Base-by-base conservation (phyloP, 2,888 invertebrate species). In the Andrena fulva region DNA sequence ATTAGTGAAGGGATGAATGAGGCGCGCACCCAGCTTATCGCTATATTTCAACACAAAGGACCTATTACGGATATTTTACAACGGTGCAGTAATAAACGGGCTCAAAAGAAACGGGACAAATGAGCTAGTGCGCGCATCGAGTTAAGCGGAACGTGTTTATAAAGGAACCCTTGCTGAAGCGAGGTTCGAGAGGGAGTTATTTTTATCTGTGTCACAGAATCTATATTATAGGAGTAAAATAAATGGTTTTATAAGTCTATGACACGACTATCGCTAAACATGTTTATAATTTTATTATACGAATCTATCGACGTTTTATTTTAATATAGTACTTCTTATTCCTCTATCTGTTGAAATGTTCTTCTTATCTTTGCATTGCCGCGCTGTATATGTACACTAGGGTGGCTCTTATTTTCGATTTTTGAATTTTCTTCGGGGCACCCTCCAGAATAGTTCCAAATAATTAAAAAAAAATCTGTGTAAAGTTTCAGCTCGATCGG, bases 1-100 rank as follows among this genome's bases (percentile, higher is more conserved):
- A 97, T 99, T 60, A 97, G 97, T 85, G 99, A 99, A 92, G 98
- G 98, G 84, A 97, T 99, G 94, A 96, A 96, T 83, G 99, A 99
- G 93, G 98, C 98, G 0, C 97, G 97, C 89, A 96, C 96, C 81
- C 98, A 98, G 93, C 97, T 99, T 84, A 96, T 98, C 93, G 97
- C 98, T 91, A 97, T 99, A 82, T 97, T 99, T 92, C 98, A 98
- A 86, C 99, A 99, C 93, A 98, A 98, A 94, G 96, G 96, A 71
- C 97, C 97, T 89, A 97, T 99, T 54, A 96, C 97, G 20, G 98
- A 99, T 92, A 98, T 99, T 90, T 96, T 99, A 77, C 97, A 96
- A 91, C 96, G 98, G 89, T 98, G 98, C 94, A 97, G 98, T 87
- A 98, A 98, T 92, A 99, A 99, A 94, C 95, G 99, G 85, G 97